Evolutionary conservation across 2,797 vertebrate genomes (phyloP).

Genomic region (Malurus splendens): DNA sequence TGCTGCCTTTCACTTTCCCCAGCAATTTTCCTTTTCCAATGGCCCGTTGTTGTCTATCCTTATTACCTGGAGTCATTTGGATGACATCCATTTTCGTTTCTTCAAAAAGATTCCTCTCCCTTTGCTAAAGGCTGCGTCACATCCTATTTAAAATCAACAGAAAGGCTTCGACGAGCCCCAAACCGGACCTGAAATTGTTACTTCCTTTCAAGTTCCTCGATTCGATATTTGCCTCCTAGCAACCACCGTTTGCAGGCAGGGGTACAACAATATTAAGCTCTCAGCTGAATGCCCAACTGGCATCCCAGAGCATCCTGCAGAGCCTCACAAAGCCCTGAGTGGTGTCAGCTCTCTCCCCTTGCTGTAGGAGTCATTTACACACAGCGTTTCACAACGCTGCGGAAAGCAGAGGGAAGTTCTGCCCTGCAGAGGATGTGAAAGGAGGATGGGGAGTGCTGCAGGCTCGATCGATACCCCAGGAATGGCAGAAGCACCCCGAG

Average conservation of each 20-base stretch:
- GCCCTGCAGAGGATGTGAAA: neutral
- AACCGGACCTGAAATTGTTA: conserved; percentile 7
- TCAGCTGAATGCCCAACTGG: neutral
- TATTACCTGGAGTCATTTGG: neutral
- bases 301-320: neutral
- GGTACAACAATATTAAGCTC: neutral
- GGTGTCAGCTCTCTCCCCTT: neutral
- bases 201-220: neutral
- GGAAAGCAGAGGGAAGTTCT: neutral
- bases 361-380: neutral
- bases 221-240: conserved; percentile 15
- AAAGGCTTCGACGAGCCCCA: neutral
- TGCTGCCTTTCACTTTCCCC: neutral
- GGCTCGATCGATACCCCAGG: neutral
- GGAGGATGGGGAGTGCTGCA: neutral
- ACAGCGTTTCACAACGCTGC: neutral
- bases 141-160: neutral
- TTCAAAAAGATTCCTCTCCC: neutral
- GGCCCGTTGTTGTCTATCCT: neutral
- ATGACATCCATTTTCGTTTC: neutral
- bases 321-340: neutral
- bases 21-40: neutral
- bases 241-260: neutral
- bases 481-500: neutral
- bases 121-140: neutral